Conservation (phyloP, 1,140 invertebrate genomes). For the Ditylenchus dipsaci region DNA sequence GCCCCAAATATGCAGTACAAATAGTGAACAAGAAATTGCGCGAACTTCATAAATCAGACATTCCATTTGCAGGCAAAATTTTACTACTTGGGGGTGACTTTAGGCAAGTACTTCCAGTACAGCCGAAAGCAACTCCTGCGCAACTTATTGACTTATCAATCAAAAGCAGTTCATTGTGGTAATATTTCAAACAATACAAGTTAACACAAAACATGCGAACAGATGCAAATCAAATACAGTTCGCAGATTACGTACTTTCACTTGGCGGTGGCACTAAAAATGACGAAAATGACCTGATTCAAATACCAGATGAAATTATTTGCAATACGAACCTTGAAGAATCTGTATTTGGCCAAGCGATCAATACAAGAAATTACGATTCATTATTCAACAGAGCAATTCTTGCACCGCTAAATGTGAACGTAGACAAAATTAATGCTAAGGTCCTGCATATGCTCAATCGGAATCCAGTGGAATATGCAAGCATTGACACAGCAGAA, state of each 20-base stretch:
- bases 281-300: slow-evolving; percentile 23
- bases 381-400: slow-evolving; percentile 25
- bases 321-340: slow-evolving; percentile 9
- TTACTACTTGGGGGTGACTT: slow-evolving; percentile 53
- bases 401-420: slow-evolving; percentile 27
- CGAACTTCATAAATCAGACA: slow-evolving; percentile 32
- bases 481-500: slow-evolving; percentile 21
- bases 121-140: slow-evolving; percentile 27
- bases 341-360: slow-evolving; percentile 16
- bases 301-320: slow-evolving; percentile 22
- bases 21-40: slow-evolving; percentile 34
- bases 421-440: slow-evolving; percentile 27
- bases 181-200: slow-evolving; percentile 16
- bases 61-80: slow-evolving; percentile 48
- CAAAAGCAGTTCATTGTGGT: slow-evolving; percentile 45
- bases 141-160: slow-evolving; percentile 40
- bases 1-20: slow-evolving; percentile 16
- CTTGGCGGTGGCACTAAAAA: slow-evolving; percentile 39
- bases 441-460: slow-evolving; percentile 25
- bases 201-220: slow-evolving; percentile 47
- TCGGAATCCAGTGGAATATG: slow-evolving; percentile 18
- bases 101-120: slow-evolving; percentile 45
- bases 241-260: slow-evolving; percentile 34
- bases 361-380: slow-evolving; percentile 13
- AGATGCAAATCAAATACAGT: slow-evolving; percentile 11